Evolutionary conservation across 1,140 invertebrate species (phyloP).

Genomic region (Dreissena polymorpha): DNA sequence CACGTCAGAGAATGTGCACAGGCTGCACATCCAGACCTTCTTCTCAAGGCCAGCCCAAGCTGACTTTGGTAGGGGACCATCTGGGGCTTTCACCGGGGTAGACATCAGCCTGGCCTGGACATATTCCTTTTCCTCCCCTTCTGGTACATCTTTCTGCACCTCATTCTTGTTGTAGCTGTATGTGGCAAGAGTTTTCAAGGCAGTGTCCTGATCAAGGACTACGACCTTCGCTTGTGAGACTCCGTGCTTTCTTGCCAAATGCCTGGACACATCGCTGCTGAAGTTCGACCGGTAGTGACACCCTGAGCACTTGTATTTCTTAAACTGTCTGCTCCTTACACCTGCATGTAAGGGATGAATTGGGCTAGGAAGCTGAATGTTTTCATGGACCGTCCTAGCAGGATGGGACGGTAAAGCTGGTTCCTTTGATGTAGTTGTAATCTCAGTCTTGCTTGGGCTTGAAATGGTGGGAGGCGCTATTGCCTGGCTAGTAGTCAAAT

Average conservation of each 20-base stretch:
- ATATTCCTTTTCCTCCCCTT: neutral
- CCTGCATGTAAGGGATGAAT: neutral
- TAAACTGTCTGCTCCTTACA: conserved; percentile 36
- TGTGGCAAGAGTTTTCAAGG: conserved; percentile 61
- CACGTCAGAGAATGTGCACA: conserved; percentile 68
- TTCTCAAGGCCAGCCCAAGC: conserved; percentile 11
- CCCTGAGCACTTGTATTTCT: conserved; percentile 75
- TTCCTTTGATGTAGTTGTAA: too few species aligned
- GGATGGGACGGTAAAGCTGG: neutral
- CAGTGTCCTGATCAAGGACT: conserved; percentile 61
- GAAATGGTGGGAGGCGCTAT: too few species aligned
- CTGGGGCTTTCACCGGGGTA: neutral
- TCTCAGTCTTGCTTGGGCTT: too few species aligned
- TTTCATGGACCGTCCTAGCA: neutral
- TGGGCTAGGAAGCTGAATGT: neutral
- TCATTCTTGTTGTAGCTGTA: conserved; percentile 63
- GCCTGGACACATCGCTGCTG: conserved; percentile 73
- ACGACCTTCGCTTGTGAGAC: conserved; percentile 59
- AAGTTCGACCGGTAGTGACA: conserved; percentile 77
- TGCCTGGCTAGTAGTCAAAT: too few species aligned
- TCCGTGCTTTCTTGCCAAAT: conserved; percentile 74
- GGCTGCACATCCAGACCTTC: conserved; percentile 74
- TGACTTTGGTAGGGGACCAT: conserved; percentile 9
- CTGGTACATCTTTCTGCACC: neutral
- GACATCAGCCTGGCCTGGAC: neutral